phyloP scores from a whole-genome alignment of 2,113 vertebrate genomes.

The Pedetes capensis region DNA sequence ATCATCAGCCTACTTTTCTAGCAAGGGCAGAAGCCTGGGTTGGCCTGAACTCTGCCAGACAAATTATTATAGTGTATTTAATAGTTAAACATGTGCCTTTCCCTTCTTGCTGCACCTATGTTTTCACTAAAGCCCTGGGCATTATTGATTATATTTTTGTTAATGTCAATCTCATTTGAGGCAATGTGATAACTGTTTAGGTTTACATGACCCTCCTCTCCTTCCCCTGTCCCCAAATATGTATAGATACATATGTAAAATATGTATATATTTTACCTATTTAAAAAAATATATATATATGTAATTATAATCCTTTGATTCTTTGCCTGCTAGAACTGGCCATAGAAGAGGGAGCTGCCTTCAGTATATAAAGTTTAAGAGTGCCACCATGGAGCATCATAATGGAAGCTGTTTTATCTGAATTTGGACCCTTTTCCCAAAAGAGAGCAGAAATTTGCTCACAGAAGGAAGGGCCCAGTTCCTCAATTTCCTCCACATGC shows the following conservation, averaged over 20 bases:
- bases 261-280: constrained; percentile 64
- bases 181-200: constrained; percentile 61
- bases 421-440: constrained; percentile 53
- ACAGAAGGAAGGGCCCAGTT: not conserved
- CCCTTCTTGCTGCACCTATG: constrained; percentile 73
- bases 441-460: constrained; percentile 52
- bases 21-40: constrained; percentile 78
- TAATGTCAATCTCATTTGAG: constrained; percentile 44
- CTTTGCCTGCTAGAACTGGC: constrained; percentile 75
- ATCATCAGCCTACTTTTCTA: constrained; percentile 81
- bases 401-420: constrained; percentile 47
- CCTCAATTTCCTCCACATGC: not conserved
- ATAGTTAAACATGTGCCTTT: constrained; percentile 67
- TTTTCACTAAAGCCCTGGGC: constrained; percentile 77
- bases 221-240: not conserved
- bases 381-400: constrained; percentile 38
- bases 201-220: constrained; percentile 51
- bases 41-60: constrained; percentile 73
- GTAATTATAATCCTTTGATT: constrained; percentile 72
- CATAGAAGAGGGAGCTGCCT: constrained; percentile 68
- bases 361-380: constrained; percentile 40
- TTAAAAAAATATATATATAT: constrained; percentile 77
- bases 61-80: constrained; percentile 64
- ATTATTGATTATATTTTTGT: constrained; percentile 71
- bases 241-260: constrained; percentile 61